These are phyloP conservation scores for Empis livida DNA, from an alignment of 2,888 invertebrate species.

Conservation along the genomic window DNA sequence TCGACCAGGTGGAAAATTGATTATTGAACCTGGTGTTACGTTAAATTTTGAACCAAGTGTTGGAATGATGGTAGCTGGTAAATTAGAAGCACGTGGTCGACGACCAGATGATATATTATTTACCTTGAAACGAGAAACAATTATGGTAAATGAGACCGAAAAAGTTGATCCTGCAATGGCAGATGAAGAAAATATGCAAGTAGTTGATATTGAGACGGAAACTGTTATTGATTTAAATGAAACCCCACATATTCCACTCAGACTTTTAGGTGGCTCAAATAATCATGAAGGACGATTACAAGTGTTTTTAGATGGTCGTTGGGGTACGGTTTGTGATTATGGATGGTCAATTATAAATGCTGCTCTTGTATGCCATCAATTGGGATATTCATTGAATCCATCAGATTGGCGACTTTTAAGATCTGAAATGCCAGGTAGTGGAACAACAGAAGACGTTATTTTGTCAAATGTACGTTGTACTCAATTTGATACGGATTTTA, in stretches of 20 bases:
- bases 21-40: constrained; percentile 76
- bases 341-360: constrained; percentile 89
- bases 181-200: constrained; percentile 37
- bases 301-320: constrained; percentile 68
- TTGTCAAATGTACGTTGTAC: constrained; percentile 83
- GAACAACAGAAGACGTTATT: constrained; percentile 61
- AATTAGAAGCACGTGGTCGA: constrained; percentile 68
- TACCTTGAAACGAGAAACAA: constrained; percentile 63
- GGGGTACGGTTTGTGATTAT: constrained; percentile 97
- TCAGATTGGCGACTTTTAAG: constrained; percentile 79
- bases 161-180: constrained; percentile 45
- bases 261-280: constrained; percentile 68
- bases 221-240: constrained; percentile 43
- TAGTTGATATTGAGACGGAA: constrained; percentile 42
- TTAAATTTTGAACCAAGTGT: constrained; percentile 84
- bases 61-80: constrained; percentile 93
- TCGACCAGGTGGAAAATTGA: constrained; percentile 81
- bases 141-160: constrained; percentile 50
- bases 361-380: constrained; percentile 86
- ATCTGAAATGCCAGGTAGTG: constrained; percentile 67
- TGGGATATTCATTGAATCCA: constrained; percentile 85
- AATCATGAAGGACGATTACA: constrained; percentile 78
- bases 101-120: constrained; percentile 67
- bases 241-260: constrained; percentile 50
- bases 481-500: constrained; percentile 80